Conservation (phyloP, 64 coral and sea anemone species). For the Montipora foliosa region DNA sequence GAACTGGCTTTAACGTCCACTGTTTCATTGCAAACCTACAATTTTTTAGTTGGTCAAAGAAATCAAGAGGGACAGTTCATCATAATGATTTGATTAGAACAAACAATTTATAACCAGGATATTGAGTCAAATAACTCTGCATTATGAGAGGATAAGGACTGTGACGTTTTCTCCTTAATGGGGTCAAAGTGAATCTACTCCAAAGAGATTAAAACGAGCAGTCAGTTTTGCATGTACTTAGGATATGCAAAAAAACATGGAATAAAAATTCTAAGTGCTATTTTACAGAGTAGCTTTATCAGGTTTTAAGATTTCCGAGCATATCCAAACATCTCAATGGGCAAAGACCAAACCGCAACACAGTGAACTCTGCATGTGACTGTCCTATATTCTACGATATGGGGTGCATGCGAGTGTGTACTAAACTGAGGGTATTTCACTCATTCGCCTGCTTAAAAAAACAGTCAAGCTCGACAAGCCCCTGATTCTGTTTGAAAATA, state of each 20-base stretch:
- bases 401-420: slow-evolving; percentile 1
- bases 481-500: slow-evolving; percentile 29
- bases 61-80: not conserved
- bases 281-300: slow-evolving; percentile 13
- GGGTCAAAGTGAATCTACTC: too few species aligned
- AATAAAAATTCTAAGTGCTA: slow-evolving; percentile 1
- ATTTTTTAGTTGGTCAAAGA: slow-evolving; percentile 12
- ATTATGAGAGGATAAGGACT: too few species aligned
- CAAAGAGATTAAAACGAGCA: too few species aligned
- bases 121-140: not conserved
- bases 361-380: not conserved
- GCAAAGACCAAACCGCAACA: slow-evolving; percentile 27
- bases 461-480: not conserved
- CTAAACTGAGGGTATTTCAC: not conserved
- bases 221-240: not conserved
- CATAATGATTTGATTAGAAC: too few species aligned
- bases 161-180: too few species aligned
- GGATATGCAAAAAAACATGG: not conserved
- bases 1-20: slow-evolving; percentile 5
- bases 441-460: not conserved
- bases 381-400: slow-evolving; percentile 11
- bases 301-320: slow-evolving; percentile 11
- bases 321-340: not conserved
- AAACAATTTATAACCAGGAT: not conserved
- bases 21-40: not conserved